Percentiles rank a stretch among this genome's conserved stretches.
Evolutionary conservation across 2,113 vertebrate species (phyloP).

Genomic region (Grammomys dolichurus): DNA sequence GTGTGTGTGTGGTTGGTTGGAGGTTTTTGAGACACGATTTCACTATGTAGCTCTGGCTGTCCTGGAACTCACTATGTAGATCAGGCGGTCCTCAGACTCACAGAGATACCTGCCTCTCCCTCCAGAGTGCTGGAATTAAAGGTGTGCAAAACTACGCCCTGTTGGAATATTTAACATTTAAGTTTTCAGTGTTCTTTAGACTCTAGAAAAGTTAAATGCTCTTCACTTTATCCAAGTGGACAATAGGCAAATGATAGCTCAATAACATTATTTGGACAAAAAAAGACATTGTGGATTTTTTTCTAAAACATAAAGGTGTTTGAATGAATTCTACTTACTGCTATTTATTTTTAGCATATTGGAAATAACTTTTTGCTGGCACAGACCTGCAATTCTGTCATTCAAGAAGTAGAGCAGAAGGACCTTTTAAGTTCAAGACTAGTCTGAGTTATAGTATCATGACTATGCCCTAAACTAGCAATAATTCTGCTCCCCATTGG

Average conservation of each 20-base stretch:
- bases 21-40: neutral
- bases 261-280: neutral
- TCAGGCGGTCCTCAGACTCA: neutral
- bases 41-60: neutral
- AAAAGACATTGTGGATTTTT: neutral
- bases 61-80: neutral
- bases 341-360: neutral
- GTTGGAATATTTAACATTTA: neutral
- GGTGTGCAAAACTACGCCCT: neutral
- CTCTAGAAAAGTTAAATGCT: neutral
- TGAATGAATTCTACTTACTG: neutral
- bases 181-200: slow-evolving; percentile 13
- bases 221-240: slow-evolving; percentile 8
- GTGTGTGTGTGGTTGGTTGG: neutral
- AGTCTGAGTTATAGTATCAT: neutral
- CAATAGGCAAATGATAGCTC: slow-evolving; percentile 28
- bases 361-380: neutral
- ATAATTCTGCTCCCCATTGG: neutral
- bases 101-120: neutral
- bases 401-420: neutral
- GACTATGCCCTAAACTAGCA: neutral
- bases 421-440: no score
- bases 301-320: neutral
- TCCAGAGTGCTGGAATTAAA: neutral
- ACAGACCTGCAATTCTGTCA: neutral